Base-by-base conservation (phyloP, 2,888 invertebrate genomes). In the Eupithecia exiguata region DNA sequence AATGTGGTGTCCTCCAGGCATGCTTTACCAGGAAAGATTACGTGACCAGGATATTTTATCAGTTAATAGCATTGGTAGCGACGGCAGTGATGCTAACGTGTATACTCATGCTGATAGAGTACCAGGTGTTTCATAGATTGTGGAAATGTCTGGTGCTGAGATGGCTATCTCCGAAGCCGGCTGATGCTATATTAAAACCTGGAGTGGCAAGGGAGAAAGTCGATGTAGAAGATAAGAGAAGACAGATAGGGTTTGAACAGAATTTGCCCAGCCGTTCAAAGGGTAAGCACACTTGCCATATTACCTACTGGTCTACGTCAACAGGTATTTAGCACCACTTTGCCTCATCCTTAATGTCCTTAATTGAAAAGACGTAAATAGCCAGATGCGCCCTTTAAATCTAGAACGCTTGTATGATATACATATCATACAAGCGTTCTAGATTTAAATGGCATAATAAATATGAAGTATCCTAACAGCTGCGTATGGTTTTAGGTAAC, bases 1-100 rank as follows among this genome's bases (percentile, higher is more conserved):
- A 90, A 84, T 93, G 93, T 69, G 93, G 93, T 0, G 83, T 93
- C 0, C 84, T 93, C 6, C 90, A 92, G 80, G 75, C 86, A 61
- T 93, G 93, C 78, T 93, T 90, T 76, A 70, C 81, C 2, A 86
- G 80, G 73, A 85, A 83, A 79, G 80, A 76, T 18, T 93, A 91
- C 77, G 76, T 92, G 1, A 78, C 82, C 1, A 91, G 92, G 0
- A 82, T 93, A 0, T 38, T 86, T 0, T 81, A 81, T 72, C 91
- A 93, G 76, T 73, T 90, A 1, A 73, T 84, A 12, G 86, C 89
- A 0, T 89, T 90, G 70, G 35, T 88, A 1, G 76, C 71, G 0
- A 88, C 86, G 10, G 84, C 88, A 0, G 40, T 80, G 0, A 66
- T 89, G 2, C 90, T 89, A 72, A 82, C 82, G 71, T 43, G 68